Evolutionary conservation across 2,797 vertebrate genomes (phyloP).

Genomic region (Taenioides sp.): DNA sequence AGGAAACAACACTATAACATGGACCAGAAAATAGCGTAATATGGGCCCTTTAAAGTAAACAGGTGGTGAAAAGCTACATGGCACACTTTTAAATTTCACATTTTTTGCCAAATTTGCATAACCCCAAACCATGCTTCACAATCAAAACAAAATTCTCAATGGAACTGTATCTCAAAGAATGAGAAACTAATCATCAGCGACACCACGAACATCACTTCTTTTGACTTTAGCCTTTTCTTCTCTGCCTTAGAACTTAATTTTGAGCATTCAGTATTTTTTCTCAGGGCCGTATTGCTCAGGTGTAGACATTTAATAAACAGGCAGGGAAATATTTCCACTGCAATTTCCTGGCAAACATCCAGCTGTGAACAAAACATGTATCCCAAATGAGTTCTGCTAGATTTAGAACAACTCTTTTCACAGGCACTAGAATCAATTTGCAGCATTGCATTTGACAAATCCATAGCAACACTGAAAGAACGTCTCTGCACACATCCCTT

Average conservation of each 20-base stretch:
- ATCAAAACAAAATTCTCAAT: not conserved
- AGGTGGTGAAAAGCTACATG: too few species aligned
- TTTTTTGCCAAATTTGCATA: too few species aligned
- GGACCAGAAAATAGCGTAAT: too few species aligned
- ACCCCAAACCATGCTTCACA: not conserved
- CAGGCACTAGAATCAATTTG: slow-evolving; percentile 36
- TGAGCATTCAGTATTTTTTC: not conserved
- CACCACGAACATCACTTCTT: not conserved
- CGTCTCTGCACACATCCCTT: slow-evolving; percentile 27
- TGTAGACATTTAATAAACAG: slow-evolving; percentile 25
- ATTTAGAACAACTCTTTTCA: slow-evolving; percentile 46
- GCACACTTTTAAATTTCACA: too few species aligned
- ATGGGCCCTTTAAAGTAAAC: too few species aligned
- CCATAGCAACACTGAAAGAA: slow-evolving; percentile 22
- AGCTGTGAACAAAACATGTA: slow-evolving; percentile 36
- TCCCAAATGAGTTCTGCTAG: slow-evolving; percentile 44
- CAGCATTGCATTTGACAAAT: slow-evolving; percentile 37
- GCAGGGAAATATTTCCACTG: slow-evolving; percentile 28
- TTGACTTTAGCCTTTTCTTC: not conserved
- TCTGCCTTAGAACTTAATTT: not conserved
- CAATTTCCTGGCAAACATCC: slow-evolving; percentile 26
- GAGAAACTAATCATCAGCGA: not conserved
- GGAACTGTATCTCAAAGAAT: not conserved
- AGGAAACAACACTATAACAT: too few species aligned
- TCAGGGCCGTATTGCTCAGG: slow-evolving; percentile 7